Evolutionary conservation across 2,113 vertebrate genomes (phyloP), one percentile per base, ranked within the genome.

Genomic region (Xiphias gladius): DNA sequence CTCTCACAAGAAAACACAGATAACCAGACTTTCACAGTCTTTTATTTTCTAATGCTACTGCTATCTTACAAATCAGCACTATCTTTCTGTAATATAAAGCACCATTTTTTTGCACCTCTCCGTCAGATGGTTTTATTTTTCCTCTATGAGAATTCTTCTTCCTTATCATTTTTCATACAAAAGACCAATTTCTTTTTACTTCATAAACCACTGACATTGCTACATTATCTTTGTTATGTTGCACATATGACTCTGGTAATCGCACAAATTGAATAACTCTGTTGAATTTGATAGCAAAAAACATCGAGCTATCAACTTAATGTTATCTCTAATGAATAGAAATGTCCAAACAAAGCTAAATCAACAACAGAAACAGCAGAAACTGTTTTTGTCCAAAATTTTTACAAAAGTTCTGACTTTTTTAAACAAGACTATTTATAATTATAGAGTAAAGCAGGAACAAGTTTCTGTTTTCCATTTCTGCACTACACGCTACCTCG

Each of bases 81-180:
- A 84, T 82, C 57, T 70, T 32, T 52, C 39, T 72, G 24, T 48
- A 79, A 83, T 80, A 79, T 35, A 75, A 58, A 76, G 39, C 70
- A 79, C 50, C 66, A 76, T 91, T 84, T 80, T 50, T 86, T 91
- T 82, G 43, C 30, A 72, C 80, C 74, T 74, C 52, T 85, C 59
- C 54, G 67, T 74, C 62, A 62, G 19, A 73, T 13, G 50, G 17
- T 48, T 68, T 35, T 24, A 37, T 73, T 62, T 37, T 70, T 63
- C 22, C n/a, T 19, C 66, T 58, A 20, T 78, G 52, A 10, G 32
- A 70, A 58, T 28, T 66, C 4, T 67, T 76, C 63, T 63, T 58
- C 9, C 54, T 73, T 86, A 76, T 85, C 77, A 73, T 58, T 76
- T 68, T 50, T 62, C 52, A 88, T 39, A 75, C 24, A 52, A 19